Percentiles rank a stretch among this genome's conserved stretches.
These are phyloP conservation scores for Octopus sinensis DNA, from an alignment of 1,140 invertebrate genomes.

Conservation along the genomic window DNA sequence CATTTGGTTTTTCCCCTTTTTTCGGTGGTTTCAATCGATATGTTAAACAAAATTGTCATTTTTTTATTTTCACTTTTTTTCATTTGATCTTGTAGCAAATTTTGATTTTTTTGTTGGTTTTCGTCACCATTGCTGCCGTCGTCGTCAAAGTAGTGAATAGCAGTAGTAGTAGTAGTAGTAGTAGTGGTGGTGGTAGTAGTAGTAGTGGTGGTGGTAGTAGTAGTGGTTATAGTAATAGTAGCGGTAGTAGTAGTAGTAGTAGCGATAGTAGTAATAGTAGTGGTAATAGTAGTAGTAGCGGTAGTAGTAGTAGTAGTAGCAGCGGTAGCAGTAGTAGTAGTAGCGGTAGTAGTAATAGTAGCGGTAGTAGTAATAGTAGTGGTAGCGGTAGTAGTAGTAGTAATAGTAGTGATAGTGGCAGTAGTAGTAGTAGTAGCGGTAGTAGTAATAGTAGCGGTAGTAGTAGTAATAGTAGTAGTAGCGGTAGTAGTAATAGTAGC, in stretches of 20 bases:
- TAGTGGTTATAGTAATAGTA: conserved; percentile 11
- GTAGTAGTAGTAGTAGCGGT: too few species aligned
- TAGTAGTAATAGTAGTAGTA: neutral
- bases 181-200: neutral
- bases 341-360: conserved; percentile 30
- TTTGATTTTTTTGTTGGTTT: too few species aligned
- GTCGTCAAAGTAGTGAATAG: conserved; percentile 1
- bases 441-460: neutral
- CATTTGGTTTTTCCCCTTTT: too few species aligned
- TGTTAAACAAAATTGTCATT: too few species aligned
- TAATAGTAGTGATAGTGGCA: neutral
- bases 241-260: neutral
- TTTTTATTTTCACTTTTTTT: too few species aligned
- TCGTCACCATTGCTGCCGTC: neutral
- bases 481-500: conserved; percentile 29
- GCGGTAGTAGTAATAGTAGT: too few species aligned
- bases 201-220: neutral
- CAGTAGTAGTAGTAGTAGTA: conserved; percentile 14
- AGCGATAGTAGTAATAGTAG: neutral
- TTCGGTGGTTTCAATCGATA: too few species aligned
- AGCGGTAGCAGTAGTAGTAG: neutral
- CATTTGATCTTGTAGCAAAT: too few species aligned
- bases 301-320: conserved; percentile 13
- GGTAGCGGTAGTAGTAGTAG: neutral
- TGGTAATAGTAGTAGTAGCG: conserved; percentile 13